A percentile compares a stretch with the other conserved stretches of the same genome.
Conservation (phyloP, 2,113 vertebrate species). For the Chauna torquata region DNA sequence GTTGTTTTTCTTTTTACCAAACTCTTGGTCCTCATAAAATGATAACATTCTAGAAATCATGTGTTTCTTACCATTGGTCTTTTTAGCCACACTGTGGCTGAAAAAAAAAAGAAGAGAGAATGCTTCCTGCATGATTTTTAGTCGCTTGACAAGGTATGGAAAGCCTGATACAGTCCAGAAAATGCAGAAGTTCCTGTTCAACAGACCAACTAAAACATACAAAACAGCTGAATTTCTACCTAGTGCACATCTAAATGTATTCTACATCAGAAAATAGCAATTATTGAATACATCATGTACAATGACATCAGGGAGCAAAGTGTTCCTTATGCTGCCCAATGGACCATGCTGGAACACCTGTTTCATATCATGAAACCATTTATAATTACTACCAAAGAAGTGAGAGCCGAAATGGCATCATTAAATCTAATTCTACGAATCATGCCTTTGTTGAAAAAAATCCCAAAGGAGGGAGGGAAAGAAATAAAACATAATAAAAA, state of each 20-base stretch:
- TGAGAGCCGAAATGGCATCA: conserved; percentile 3
- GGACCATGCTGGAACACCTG: conserved; percentile 40
- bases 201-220: neutral
- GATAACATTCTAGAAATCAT: neutral
- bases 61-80: neutral
- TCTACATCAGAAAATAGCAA: neutral
- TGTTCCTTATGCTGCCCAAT: neutral
- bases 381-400: conserved; percentile 27
- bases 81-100: neutral
- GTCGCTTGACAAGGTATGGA: neutral
- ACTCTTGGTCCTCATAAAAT: neutral
- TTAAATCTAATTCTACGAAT: conserved; percentile 19
- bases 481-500: conserved; percentile 2
- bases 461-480: neutral
- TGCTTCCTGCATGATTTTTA: neutral
- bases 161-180: neutral
- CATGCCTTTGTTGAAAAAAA: neutral
- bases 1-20: neutral
- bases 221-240: neutral
- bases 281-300: neutral
- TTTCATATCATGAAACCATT: conserved; percentile 41
- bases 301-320: conserved; percentile 19
- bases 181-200: neutral
- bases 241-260: neutral
- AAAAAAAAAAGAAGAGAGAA: neutral